Conservation (phyloP, 92 coral and sea anemone species). For the Blastomussa wellsi region DNA sequence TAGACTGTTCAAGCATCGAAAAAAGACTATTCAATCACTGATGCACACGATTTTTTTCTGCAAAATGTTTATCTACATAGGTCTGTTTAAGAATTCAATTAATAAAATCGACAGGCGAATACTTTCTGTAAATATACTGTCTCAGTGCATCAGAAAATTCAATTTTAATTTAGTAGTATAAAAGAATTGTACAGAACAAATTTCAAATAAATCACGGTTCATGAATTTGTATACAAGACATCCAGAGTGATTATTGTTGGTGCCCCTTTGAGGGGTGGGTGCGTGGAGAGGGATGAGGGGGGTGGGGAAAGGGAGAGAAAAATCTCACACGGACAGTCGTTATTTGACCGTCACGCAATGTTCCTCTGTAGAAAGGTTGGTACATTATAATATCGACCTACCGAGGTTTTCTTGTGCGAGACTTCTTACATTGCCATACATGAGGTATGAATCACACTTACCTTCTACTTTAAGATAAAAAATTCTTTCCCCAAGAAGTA, state of each 20-base stretch:
- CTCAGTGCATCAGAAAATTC: neutral
- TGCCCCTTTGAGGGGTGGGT: no score
- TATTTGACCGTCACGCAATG: no score
- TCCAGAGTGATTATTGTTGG: neutral
- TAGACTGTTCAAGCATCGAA: neutral
- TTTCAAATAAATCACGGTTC: slow-evolving; percentile 22
- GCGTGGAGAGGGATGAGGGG: no score
- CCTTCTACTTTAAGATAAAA: no score
- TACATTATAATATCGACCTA: no score
- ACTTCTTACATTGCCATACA: no score
- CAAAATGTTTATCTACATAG: neutral
- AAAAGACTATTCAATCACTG: neutral
- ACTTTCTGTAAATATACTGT: slow-evolving; percentile 9
- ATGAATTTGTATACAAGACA: neutral
- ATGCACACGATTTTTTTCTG: slow-evolving; percentile 9
- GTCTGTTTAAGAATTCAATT: neutral
- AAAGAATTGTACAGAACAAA: slow-evolving; percentile 41
- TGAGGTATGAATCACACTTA: no score
- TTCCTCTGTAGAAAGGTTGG: no score
- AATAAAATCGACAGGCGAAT: neutral
- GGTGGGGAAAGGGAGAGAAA: neutral
- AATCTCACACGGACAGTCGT: no score
- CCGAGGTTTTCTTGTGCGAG: no score
- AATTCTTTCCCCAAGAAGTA: no score
- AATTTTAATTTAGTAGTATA: slow-evolving; percentile 22